Conservation (phyloP, 2,113 vertebrate species). For the Otis tarda region DNA sequence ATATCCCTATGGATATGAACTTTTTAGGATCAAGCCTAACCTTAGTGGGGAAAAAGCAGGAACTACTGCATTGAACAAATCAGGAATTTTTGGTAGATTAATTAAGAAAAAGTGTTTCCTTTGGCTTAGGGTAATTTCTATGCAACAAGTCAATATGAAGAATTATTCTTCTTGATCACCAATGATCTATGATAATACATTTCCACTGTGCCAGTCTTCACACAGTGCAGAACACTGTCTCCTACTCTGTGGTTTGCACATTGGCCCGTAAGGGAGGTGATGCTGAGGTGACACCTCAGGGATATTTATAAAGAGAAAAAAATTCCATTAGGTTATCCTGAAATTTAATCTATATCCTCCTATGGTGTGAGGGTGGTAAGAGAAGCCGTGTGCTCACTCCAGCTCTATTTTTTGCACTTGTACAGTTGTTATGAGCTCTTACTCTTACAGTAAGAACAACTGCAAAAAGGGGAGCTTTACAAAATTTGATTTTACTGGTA, state of each 20-base stretch:
- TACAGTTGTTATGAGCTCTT: not conserved
- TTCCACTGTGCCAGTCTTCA: not conserved
- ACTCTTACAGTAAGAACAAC: not conserved
- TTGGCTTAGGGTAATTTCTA: not conserved
- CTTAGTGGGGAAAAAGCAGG: not conserved
- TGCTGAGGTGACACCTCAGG: not conserved
- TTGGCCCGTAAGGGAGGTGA: not conserved
- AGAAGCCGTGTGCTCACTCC: not conserved
- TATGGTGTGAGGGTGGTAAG: not conserved
- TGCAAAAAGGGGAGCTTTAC: not conserved
- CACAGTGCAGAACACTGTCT: not conserved
- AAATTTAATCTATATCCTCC: not conserved
- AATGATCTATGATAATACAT: not conserved
- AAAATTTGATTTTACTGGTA: not conserved
- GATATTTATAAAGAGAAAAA: not conserved
- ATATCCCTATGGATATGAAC: not conserved
- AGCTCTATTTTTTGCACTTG: not conserved
- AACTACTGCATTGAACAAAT: not conserved
- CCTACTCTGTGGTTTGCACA: not conserved
- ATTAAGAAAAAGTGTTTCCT: not conserved
- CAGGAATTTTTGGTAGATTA: not conserved
- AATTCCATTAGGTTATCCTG: not conserved
- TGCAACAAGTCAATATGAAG: not conserved
- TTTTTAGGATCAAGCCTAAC: not conserved
- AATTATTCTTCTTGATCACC: not conserved